Base-by-base conservation (phyloP, 2,888 invertebrate genomes). In the Athetis lepigone region DNA sequence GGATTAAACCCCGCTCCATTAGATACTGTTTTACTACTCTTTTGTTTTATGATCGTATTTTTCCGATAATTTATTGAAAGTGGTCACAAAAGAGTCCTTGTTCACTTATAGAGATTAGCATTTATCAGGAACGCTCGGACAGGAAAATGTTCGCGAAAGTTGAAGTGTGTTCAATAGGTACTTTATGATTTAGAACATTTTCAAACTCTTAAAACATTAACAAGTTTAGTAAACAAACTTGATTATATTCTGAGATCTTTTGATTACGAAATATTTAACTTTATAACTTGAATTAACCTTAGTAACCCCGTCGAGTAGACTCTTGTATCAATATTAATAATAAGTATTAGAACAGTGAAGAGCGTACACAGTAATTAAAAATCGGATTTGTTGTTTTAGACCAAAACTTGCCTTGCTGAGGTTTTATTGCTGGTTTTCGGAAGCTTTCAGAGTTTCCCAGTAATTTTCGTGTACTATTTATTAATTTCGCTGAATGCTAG, bases 21-120 rank as follows among this genome's bases (percentile, higher is more conserved):
- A 89, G 87, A 87, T 87, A 85, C 87, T 88, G 88, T 89, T 92
- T 91, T 90, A 90, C 87, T 91, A 88, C 88, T 89, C 88, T 90
- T 92, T 91, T 90, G 90, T 92, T 92, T 92, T 91, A 92, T 87
- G 88, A 82, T 87, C 87, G 85, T 89, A 89, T 89, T 90, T 88
- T 85, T 78, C 83, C 86, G 85, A 87, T 90, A 92, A 91, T 92
- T 85, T 91, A 92, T 92, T 89, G 86, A 87, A 87, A 91, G 86
- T 85, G 86, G 85, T 83, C 85, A 82, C 85, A 80, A 83, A 86
- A 86, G 79, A 82, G 77, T 81, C 77, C 68, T 76, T 79, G 77
- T 77, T 77, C 76, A 68, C 75, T 75, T 85, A 79, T 73, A 76
- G 62, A 77, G 73, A 80, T 70, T 67, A 76, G 70, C 79, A 79